Evolutionary conservation across 2,888 invertebrate species (phyloP).

Genomic region (Brenthis ino): DNA sequence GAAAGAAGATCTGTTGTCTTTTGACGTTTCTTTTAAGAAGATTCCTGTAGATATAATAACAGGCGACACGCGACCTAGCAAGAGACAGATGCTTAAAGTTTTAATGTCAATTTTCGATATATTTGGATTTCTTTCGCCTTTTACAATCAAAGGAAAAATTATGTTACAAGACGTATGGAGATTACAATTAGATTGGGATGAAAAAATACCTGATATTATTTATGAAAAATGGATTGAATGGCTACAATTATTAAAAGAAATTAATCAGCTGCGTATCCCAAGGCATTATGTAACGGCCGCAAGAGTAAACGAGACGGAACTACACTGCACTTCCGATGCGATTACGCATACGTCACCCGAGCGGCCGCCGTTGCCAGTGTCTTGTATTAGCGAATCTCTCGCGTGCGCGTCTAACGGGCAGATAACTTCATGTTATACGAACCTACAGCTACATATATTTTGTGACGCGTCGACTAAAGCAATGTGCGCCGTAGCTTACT

Average conservation of each 20-base stretch:
- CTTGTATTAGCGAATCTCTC: no score
- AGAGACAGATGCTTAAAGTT: conserved; percentile 37
- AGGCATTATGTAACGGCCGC: not conserved
- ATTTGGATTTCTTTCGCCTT: conserved; percentile 42
- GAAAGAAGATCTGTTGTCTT: conserved; percentile 36
- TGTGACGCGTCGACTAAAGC: conserved; percentile 27
- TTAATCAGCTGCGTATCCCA: not conserved
- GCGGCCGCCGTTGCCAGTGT: no score
- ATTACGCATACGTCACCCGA: no score
- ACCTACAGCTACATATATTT: conserved; percentile 32
- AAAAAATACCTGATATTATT: conserved; percentile 24
- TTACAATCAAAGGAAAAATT: conserved; percentile 42
- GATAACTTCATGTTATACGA: not conserved
- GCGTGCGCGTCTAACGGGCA: not conserved
- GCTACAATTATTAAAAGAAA: conserved; percentile 8
- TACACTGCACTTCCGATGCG: no score
- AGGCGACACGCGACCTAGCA: conserved; percentile 39
- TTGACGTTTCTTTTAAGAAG: conserved; percentile 39
- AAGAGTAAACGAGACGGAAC: conserved; percentile 5
- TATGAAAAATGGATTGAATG: conserved; percentile 21
- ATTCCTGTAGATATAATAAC: conserved; percentile 32
- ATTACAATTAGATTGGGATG: conserved; percentile 18
- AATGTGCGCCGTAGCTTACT: conserved; percentile 26
- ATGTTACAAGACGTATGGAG: conserved; percentile 36
- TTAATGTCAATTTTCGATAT: conserved; percentile 43